A percentile compares a stretch with the other conserved stretches of the same genome.
These are phyloP conservation scores for Nephrotoma appendiculata DNA, from an alignment of 2,888 invertebrate species.

Conservation along the genomic window DNA sequence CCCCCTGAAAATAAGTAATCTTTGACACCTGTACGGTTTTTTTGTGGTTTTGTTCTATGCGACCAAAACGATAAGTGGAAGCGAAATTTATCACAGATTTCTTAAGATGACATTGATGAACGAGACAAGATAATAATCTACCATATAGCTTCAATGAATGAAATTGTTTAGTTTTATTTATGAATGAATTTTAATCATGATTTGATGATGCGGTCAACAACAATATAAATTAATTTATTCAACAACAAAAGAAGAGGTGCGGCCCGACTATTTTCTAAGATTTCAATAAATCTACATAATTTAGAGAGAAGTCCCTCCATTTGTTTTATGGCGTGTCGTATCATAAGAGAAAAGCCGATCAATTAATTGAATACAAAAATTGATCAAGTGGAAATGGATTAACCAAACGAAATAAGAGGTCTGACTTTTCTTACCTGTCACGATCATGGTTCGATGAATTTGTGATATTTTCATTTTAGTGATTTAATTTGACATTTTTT, in stretches of 20 bases:
- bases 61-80: not conserved
- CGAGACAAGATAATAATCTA: not conserved
- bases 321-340: not conserved
- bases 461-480: not conserved
- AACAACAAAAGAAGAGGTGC: not conserved
- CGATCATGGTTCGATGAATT: not conserved
- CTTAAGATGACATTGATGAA: slow-evolving; percentile 2
- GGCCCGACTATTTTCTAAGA: not conserved
- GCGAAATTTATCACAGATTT: not conserved
- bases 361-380: not conserved
- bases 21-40: not conserved
- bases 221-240: not conserved
- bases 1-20: not conserved
- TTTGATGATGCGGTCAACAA: not conserved
- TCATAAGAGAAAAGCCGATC: not conserved
- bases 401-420: not conserved
- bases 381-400: not conserved
- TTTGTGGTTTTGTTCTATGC: not conserved
- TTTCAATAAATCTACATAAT: not conserved
- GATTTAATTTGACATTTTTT: not conserved
- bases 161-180: not conserved
- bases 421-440: not conserved
- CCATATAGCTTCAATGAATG: not conserved
- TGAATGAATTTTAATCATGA: not conserved
- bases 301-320: not conserved